Percentiles rank a stretch among this genome's conserved stretches.
phyloP scores from a whole-genome alignment of 2,113 vertebrate species.

The Cyanoderma ruficeps region DNA sequence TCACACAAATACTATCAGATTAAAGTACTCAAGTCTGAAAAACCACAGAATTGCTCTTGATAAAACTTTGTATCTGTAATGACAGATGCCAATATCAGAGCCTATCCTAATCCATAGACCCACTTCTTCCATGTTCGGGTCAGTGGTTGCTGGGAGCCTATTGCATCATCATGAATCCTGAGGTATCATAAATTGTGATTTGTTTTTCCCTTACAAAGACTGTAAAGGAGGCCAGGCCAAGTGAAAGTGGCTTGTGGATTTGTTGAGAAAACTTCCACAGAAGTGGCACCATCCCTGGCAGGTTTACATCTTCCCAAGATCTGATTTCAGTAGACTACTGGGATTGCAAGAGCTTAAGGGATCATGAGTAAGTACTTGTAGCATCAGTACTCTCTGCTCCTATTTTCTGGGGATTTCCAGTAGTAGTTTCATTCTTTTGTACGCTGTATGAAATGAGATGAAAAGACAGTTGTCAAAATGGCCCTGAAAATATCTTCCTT shows the following conservation, averaged over 20 bases:
- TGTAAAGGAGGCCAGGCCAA: neutral
- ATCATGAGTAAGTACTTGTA: neutral
- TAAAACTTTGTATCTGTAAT: fast-evolving
- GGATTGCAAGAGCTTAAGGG: neutral
- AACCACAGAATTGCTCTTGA: neutral
- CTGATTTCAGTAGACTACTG: neutral
- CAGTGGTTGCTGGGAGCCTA: neutral
- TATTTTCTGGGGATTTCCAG: neutral
- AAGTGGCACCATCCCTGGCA: neutral
- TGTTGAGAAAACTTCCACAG: neutral
- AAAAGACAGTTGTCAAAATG: neutral
- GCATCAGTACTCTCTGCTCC: neutral
- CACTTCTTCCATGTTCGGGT: neutral
- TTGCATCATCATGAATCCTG: neutral
- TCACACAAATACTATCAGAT: neutral
- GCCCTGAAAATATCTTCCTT: neutral
- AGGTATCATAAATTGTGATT: neutral
- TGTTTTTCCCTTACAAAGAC: neutral
- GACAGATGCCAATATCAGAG: neutral
- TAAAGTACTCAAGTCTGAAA: neutral
- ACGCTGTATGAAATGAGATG: neutral
- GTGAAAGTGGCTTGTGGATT: too few species aligned
- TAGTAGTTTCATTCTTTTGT: neutral
- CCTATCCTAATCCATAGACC: neutral
- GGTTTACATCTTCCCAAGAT: neutral